Percentiles rank a stretch among this genome's conserved stretches.
These are phyloP conservation scores for Uria aalge DNA, from an alignment of 2,113 vertebrate species.

Conservation along the genomic window DNA sequence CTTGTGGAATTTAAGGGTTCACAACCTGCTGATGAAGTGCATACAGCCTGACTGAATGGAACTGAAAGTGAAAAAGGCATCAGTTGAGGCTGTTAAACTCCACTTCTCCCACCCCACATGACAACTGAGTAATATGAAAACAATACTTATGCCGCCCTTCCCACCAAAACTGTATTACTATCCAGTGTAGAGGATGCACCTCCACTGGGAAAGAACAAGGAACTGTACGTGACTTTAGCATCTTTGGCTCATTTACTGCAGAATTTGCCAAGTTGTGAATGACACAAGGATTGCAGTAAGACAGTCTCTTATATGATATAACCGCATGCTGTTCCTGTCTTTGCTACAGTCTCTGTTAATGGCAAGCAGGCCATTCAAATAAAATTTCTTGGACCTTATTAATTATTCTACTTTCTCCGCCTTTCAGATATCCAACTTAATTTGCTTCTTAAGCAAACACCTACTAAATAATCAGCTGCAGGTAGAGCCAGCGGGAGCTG, in stretches of 20 bases:
- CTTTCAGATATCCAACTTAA: neutral
- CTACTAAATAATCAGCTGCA: neutral
- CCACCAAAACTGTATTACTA: neutral
- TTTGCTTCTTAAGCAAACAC: neutral
- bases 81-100: neutral
- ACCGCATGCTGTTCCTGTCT: neutral
- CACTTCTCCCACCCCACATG: neutral
- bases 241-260: neutral
- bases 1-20: neutral
- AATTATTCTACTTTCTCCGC: neutral
- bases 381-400: neutral
- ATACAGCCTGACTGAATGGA: neutral
- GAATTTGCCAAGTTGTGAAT: neutral
- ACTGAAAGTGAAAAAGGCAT: neutral
- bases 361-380: neutral
- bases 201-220: neutral
- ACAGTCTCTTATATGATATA: neutral
- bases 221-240: neutral
- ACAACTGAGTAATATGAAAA: neutral
- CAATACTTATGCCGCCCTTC: neutral
- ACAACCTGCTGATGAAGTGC: neutral
- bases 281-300: neutral
- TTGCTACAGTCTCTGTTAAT: neutral
- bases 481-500: neutral
- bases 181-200: neutral